Conservation (phyloP, 2,888 invertebrate genomes). For the Litoditis marina region DNA sequence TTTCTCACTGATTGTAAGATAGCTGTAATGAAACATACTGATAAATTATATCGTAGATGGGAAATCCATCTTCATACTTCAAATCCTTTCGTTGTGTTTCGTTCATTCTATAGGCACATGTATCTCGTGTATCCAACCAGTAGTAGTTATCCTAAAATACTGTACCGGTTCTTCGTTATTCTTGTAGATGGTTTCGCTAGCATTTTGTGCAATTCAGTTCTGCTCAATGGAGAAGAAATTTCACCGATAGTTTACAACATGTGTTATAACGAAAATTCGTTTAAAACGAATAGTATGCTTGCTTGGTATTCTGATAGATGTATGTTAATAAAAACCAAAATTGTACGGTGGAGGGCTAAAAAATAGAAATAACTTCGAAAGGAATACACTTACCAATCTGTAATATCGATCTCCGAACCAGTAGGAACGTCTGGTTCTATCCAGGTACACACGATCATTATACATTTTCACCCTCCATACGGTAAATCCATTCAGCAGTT, state of each 20-base stretch:
- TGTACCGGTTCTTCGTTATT: slow-evolving; percentile 10
- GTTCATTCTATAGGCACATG: slow-evolving; percentile 57
- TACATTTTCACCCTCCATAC: slow-evolving; percentile 47
- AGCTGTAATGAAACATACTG: slow-evolving; percentile 49
- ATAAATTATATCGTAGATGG: slow-evolving; percentile 55
- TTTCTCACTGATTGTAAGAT: no score
- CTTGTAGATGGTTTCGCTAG: not conserved
- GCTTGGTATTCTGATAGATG: no score
- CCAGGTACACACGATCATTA: slow-evolving; percentile 57
- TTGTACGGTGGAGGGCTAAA: no score
- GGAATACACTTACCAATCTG: slow-evolving; percentile 38
- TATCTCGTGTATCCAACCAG: slow-evolving; percentile 55
- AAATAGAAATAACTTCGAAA: no score
- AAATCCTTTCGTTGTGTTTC: slow-evolving; percentile 49
- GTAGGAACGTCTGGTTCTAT: slow-evolving; percentile 52
- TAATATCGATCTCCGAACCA: slow-evolving; percentile 60
- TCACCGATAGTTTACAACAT: no score
- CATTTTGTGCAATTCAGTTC: no score
- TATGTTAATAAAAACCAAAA: no score
- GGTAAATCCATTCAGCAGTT: slow-evolving; percentile 52
- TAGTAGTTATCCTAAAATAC: slow-evolving; percentile 56
- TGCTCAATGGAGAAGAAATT: no score
- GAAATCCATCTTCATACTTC: slow-evolving; percentile 52
- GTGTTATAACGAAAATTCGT: no score
- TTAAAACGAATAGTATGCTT: no score